phyloP scores from a whole-genome alignment of 2,113 vertebrate species.

The Cephalopterus ornatus region DNA sequence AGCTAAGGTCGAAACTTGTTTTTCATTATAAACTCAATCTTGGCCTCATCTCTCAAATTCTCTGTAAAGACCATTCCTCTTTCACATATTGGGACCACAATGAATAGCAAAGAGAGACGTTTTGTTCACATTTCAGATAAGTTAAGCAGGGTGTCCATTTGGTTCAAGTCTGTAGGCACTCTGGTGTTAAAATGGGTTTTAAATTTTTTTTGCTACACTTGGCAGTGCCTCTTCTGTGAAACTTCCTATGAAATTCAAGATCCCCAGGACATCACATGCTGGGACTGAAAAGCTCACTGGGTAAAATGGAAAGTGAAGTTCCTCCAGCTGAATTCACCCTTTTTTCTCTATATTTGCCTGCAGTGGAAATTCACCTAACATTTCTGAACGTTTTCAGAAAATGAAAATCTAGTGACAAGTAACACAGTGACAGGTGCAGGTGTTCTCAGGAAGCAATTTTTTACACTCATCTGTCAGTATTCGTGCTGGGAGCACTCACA shows the following conservation, averaged over 20 bases:
- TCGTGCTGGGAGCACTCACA: conserved; percentile 5
- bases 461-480: conserved; percentile 16
- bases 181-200: not conserved
- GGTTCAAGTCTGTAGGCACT: not conserved
- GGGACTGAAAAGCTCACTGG: not conserved
- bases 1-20: conserved; percentile 40
- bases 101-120: not conserved
- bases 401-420: not conserved
- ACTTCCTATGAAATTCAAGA: not conserved
- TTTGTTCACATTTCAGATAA: conserved; percentile 13
- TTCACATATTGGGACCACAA: not conserved
- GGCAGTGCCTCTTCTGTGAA: not conserved
- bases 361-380: not conserved
- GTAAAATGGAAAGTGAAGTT: not conserved
- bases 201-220: not conserved
- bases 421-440: conserved; percentile 14
- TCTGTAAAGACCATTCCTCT: conserved; percentile 3
- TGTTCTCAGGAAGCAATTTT: conserved; percentile 25
- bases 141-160: not conserved
- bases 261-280: not conserved
- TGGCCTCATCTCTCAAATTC: conserved; percentile 35
- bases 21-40: conserved; percentile 51
- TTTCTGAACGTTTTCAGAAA: conserved; percentile 7
- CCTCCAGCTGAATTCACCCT: not conserved
- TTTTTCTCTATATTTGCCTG: not conserved